Evolutionary conservation across 2,888 invertebrate species (phyloP).

Genomic region (Polyploca ridens): DNA sequence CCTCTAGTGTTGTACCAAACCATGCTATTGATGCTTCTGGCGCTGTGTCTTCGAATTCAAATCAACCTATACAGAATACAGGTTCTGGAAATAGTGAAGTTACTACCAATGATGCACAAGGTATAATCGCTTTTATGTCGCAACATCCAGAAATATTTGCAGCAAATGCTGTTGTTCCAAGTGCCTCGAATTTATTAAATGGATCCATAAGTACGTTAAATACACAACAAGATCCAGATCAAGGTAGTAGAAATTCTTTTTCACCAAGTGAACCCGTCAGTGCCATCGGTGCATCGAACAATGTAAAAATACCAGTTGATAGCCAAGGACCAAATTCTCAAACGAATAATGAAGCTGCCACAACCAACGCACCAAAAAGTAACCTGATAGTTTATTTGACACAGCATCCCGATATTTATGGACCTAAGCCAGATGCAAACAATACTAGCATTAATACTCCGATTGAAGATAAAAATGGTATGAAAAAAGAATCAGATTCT

Average conservation of each 20-base stretch:
- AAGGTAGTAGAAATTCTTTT: not conserved
- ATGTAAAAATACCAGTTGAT: not conserved
- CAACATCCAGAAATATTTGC: not conserved
- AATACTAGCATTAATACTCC: not conserved
- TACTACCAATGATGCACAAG: not conserved
- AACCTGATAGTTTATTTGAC: not conserved
- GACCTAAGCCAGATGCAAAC: not conserved
- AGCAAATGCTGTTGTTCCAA: not conserved
- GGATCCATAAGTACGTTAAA: not conserved
- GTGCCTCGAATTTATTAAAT: not conserved
- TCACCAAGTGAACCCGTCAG: not conserved
- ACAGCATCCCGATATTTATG: not conserved
- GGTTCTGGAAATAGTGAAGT: not conserved
- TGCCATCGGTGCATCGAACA: not conserved
- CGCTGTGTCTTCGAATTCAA: too few species aligned
- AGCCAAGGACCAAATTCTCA: not conserved
- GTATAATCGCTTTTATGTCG: not conserved
- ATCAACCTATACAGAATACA: too few species aligned
- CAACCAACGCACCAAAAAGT: not conserved
- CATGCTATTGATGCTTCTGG: not conserved
- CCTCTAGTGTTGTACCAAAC: not conserved
- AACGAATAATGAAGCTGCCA: not conserved
- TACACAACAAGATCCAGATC: not conserved
- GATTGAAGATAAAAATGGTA: not conserved
- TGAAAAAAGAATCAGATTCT: not conserved